These are phyloP conservation scores for Hyalella azteca DNA, from an alignment of 2,888 invertebrate genomes.

Conservation along the genomic window DNA sequence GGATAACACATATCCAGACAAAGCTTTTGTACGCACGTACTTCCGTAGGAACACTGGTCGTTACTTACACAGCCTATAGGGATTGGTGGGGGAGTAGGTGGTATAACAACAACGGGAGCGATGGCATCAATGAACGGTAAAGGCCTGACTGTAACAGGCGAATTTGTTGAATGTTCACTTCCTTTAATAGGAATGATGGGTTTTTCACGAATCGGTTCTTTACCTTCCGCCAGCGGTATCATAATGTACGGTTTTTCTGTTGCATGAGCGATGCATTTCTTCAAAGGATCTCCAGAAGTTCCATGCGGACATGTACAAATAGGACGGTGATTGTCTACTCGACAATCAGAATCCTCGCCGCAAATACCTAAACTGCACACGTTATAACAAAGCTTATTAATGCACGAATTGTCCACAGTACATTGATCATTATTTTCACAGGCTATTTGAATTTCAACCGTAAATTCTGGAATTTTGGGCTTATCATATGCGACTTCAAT, in stretches of 20 bases:
- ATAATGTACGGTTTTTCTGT: constrained; percentile 61
- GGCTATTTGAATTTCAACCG: constrained; percentile 41
- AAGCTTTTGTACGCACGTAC: constrained; percentile 41
- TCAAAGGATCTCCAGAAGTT: constrained; percentile 79
- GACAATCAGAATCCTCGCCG: constrained; percentile 80
- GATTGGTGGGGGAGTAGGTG: constrained; percentile 42
- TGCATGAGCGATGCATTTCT: constrained; percentile 64
- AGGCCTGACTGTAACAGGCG: constrained; percentile 28
- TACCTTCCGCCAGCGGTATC: constrained; percentile 43
- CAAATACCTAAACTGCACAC: constrained; percentile 74
- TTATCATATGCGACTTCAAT: neutral
- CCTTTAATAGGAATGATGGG: neutral
- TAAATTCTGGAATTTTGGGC: constrained; percentile 43
- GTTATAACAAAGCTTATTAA: constrained; percentile 63
- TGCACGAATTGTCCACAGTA: constrained; percentile 47
- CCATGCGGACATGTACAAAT: constrained; percentile 84
- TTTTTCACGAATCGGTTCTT: neutral
- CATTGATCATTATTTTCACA: constrained; percentile 55
- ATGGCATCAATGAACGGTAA: constrained; percentile 1
- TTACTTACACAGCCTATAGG: constrained; percentile 41
- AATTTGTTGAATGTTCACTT: neutral
- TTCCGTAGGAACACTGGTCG: constrained; percentile 43
- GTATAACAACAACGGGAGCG: constrained; percentile 8
- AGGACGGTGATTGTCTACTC: constrained; percentile 81
- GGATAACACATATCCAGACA: constrained; percentile 70